A percentile compares a stretch with the other conserved stretches of the same genome.
Evolutionary conservation across 2,113 vertebrate species (phyloP).

Genomic region (Hemibates koningsi): DNA sequence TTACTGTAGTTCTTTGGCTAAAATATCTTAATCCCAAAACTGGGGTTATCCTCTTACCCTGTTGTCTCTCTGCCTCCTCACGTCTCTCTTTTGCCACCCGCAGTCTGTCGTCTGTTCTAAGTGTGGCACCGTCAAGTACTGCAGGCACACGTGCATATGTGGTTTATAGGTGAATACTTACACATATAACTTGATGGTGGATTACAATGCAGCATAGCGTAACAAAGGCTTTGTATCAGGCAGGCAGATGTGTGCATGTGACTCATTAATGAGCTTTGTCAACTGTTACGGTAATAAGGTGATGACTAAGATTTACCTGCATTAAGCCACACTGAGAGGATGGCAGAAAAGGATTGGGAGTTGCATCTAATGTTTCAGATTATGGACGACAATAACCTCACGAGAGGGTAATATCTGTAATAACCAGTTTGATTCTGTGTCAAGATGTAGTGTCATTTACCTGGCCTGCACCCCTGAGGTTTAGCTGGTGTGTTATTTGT

Average conservation of each 20-base stretch:
- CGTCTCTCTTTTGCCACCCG: constrained; percentile 87
- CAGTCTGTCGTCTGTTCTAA: constrained; percentile 87
- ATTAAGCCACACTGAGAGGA: constrained; percentile 17
- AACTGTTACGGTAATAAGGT: constrained; percentile 43
- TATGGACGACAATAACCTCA: not conserved
- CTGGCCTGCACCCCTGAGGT: constrained; percentile 72
- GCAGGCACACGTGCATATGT: constrained; percentile 29
- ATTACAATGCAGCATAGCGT: not conserved
- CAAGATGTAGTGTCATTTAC: constrained; percentile 63
- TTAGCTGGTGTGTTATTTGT: constrained; percentile 65
- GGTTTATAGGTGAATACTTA: not conserved
- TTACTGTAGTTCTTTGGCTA: not conserved
- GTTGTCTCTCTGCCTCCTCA: constrained; percentile 83
- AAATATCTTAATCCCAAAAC: not conserved
- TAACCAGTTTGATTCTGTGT: not conserved
- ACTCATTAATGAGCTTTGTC: constrained; percentile 49
- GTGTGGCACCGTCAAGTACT: constrained; percentile 85
- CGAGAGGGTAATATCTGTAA: not conserved
- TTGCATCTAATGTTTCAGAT: constrained; percentile 22
- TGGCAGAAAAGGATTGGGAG: constrained; percentile 3
- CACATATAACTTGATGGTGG: not conserved
- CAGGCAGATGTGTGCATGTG: constrained; percentile 27
- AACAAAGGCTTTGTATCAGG: constrained; percentile 15
- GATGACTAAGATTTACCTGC: constrained; percentile 24
- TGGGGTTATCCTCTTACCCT: constrained; percentile 71